phyloP scores from a whole-genome alignment of 1,140 invertebrate species.

The Brachionus rubens region DNA sequence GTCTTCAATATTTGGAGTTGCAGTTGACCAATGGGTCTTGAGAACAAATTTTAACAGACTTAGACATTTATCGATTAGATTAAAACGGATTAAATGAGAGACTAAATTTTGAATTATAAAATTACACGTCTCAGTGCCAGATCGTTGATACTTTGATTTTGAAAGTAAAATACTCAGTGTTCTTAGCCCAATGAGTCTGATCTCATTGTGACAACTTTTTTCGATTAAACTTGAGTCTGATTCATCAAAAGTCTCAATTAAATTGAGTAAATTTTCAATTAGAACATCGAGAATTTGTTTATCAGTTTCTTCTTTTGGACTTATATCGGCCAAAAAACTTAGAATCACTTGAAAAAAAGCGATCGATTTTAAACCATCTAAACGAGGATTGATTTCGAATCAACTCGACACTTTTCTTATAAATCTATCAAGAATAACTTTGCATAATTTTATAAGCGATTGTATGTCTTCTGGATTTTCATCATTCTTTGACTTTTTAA shows the following conservation, averaged over 20 bases:
- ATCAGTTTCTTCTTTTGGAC: slow-evolving; percentile 23
- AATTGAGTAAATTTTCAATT: neutral
- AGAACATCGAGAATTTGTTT: neutral
- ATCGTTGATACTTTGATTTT: slow-evolving; percentile 38
- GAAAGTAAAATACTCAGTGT: slow-evolving; percentile 59
- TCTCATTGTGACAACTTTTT: neutral
- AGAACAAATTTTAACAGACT: neutral
- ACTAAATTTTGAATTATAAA: slow-evolving; percentile 35
- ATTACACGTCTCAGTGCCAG: slow-evolving; percentile 22
- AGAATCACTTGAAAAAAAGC: slow-evolving; percentile 43
- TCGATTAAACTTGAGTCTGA: neutral
- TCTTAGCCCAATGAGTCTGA: neutral
- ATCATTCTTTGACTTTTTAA: neutral
- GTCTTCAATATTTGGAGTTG: neutral
- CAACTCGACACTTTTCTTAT: neutral
- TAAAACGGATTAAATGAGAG: neutral
- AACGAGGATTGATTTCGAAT: neutral
- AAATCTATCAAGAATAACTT: neutral
- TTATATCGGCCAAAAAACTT: neutral
- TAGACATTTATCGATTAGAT: slow-evolving; percentile 26
- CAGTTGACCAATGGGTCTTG: neutral
- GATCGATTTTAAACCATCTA: slow-evolving; percentile 44
- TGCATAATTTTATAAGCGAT: neutral
- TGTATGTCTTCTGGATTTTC: neutral
- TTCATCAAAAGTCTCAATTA: neutral